Percentiles rank a stretch among this genome's conserved stretches.
phyloP scores from a whole-genome alignment of 2,888 invertebrate species.

The Ashinkailepas kermadecensis region DNA sequence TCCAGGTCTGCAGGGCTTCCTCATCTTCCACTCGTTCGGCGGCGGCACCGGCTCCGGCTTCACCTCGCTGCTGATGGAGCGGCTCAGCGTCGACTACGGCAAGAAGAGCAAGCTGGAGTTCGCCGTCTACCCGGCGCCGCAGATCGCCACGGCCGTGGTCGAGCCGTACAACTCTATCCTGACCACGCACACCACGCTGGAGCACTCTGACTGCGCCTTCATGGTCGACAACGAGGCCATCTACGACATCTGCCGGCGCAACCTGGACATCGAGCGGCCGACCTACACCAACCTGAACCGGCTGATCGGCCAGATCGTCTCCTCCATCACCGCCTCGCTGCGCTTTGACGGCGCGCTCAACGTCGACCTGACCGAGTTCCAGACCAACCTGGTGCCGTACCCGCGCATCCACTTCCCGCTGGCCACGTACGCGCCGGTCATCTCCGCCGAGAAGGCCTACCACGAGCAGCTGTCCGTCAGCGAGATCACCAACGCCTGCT shows the following conservation, averaged over 20 bases:
- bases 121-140: conserved; percentile 78
- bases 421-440: conserved; percentile 46
- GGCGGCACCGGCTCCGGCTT: conserved; percentile 85
- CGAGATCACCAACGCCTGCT: conserved; percentile 58
- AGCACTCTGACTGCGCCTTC: conserved; percentile 50
- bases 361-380: conserved; percentile 35
- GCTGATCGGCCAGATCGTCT: conserved; percentile 58
- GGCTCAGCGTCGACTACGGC: conserved; percentile 70
- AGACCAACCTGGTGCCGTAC: conserved; percentile 46
- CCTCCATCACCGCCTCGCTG: conserved; percentile 44
- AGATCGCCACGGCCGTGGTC: conserved; percentile 48
- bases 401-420: conserved; percentile 86
- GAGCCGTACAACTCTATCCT: conserved; percentile 52
- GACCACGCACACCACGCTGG: conserved; percentile 50
- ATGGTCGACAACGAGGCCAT: conserved; percentile 54
- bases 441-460: conserved; percentile 57
- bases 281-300: conserved; percentile 77
- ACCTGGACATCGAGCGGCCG: conserved; percentile 73
- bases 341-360: conserved; percentile 35
- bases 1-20: conserved; percentile 61
- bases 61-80: conserved; percentile 77
- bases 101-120: conserved; percentile 84
- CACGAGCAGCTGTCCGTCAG: conserved; percentile 85
- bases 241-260: conserved; percentile 81
- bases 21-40: conserved; percentile 81